Conservation (phyloP, 2,888 invertebrate species). For the Caenorhabditis uteleia region DNA sequence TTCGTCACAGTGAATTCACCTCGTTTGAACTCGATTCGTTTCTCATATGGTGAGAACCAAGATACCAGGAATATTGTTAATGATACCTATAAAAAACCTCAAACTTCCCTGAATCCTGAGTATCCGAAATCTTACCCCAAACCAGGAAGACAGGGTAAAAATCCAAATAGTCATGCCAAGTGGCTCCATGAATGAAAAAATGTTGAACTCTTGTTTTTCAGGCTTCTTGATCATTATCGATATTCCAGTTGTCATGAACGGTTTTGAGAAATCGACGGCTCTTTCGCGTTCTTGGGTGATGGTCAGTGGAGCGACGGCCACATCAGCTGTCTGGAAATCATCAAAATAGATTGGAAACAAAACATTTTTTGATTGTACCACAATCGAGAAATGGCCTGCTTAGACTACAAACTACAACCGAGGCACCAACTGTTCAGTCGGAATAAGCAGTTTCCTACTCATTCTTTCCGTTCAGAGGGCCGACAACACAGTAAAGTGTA, state of each 20-base stretch:
- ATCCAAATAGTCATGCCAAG: conserved; percentile 95
- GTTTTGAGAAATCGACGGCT: conserved; percentile 95
- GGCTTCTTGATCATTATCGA: conserved; percentile 71
- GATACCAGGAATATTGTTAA: conserved; percentile 94
- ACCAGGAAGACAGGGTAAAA: conserved; percentile 81
- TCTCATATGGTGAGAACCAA: conserved; percentile 94
- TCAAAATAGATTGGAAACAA: not conserved
- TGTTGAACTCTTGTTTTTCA: conserved; percentile 78
- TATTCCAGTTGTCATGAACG: conserved; percentile 89
- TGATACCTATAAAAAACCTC: too few species aligned
- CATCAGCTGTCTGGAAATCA: conserved; percentile 80
- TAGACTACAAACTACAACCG: not conserved
- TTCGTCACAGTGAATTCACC: conserved; percentile 74
- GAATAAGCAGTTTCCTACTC: too few species aligned
- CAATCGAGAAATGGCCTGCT: not conserved
- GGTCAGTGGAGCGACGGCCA: conserved; percentile 92
- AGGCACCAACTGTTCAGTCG: too few species aligned
- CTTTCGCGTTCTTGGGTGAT: conserved; percentile 87
- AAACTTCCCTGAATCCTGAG: not conserved
- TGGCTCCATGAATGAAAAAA: conserved; percentile 95
- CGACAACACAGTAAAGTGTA: too few species aligned
- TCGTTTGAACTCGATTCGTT: conserved; percentile 75
- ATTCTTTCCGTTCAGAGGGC: too few species aligned
- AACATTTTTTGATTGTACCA: not conserved
- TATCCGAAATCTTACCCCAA: conserved; percentile 82